A percentile compares a stretch with the other conserved stretches of the same genome.
Evolutionary conservation across 2,113 vertebrate species (phyloP).

Genomic region (Chauna torquata): DNA sequence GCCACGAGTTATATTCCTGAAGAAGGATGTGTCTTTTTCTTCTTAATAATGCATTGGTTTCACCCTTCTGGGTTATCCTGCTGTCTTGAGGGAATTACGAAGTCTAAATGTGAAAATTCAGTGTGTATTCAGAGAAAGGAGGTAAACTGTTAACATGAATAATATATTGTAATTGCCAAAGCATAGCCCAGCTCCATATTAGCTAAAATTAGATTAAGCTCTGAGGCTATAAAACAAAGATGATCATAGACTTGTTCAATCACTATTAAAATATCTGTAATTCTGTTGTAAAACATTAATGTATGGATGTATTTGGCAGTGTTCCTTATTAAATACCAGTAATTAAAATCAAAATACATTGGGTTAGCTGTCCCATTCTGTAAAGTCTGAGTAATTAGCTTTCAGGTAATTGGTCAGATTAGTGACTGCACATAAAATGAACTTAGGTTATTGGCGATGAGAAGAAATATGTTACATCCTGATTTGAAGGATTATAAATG

Average conservation of each 20-base stretch:
- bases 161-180: slow-evolving; percentile 45
- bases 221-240: slow-evolving; percentile 70
- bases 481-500: slow-evolving; percentile 52
- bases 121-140: not conserved
- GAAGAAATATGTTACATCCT: slow-evolving; percentile 46
- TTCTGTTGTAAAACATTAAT: slow-evolving; percentile 69
- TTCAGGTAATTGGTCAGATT: slow-evolving; percentile 70
- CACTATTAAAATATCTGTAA: slow-evolving; percentile 71
- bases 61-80: not conserved
- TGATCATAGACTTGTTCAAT: slow-evolving; percentile 67
- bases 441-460: slow-evolving; percentile 17
- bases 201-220: slow-evolving; percentile 72
- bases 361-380: slow-evolving; percentile 57
- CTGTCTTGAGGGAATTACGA: not conserved
- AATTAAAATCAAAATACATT: slow-evolving; percentile 72
- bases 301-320: slow-evolving; percentile 67
- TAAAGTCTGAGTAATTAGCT: slow-evolving; percentile 68
- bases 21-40: not conserved
- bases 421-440: slow-evolving; percentile 57
- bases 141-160: slow-evolving; percentile 43
- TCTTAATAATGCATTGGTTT: not conserved
- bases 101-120: not conserved
- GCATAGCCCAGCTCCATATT: not conserved
- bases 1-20: not conserved
- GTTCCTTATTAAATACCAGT: slow-evolving; percentile 71